Conservation (phyloP, 2,113 vertebrate genomes). For the Phainopepla nitens region DNA sequence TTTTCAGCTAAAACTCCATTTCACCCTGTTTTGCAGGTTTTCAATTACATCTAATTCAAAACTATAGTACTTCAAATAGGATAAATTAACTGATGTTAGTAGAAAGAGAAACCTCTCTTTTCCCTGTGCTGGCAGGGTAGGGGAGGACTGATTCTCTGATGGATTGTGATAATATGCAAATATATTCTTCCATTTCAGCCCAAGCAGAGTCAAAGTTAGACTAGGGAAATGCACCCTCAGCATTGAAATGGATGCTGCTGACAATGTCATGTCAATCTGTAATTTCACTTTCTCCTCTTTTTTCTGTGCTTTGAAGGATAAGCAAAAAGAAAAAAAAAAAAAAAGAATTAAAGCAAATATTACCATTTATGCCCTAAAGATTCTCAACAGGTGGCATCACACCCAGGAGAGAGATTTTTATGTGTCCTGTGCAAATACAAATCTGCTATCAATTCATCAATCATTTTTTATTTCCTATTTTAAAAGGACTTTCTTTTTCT, state of each 20-base stretch:
- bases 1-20: constrained; percentile 23
- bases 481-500: not conserved
- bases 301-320: not conserved
- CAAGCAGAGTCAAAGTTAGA: not conserved
- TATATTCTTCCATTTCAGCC: not conserved
- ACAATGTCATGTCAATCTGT: not conserved
- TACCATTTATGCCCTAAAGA: not conserved
- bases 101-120: not conserved
- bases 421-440: not conserved
- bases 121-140: not conserved
- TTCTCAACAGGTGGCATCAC: not conserved
- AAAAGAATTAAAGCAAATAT: not conserved
- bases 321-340: not conserved
- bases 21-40: constrained; percentile 24
- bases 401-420: not conserved
- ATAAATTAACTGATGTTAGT: constrained; percentile 2
- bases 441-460: not conserved
- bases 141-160: not conserved
- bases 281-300: not conserved
- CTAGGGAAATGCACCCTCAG: not conserved
- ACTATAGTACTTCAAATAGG: not conserved
- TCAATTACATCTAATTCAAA: constrained; percentile 36
- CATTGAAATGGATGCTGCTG: not conserved
- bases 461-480: not conserved
- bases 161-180: not conserved